Evolutionary conservation across 2,888 invertebrate species (phyloP).

Genomic region (Andrena fulva): DNA sequence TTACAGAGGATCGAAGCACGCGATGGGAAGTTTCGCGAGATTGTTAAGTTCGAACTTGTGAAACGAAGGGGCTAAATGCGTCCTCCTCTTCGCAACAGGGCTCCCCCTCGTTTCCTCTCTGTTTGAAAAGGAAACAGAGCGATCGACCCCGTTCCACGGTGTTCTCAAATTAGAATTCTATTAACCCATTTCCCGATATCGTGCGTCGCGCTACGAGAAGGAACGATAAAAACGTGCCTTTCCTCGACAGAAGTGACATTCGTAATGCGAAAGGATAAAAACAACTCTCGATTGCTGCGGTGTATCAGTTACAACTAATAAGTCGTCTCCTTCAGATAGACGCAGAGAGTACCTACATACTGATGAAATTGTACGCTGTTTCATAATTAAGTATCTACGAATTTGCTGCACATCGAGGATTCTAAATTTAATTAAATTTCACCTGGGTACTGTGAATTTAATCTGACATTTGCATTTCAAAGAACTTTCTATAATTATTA

Average conservation of each 20-base stretch:
- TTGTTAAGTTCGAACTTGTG: slow-evolving; percentile 59
- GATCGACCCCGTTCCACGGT: slow-evolving; percentile 31
- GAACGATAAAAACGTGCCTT: slow-evolving; percentile 54
- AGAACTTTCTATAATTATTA: neutral
- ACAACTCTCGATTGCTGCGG: slow-evolving; percentile 53
- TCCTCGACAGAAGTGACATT: slow-evolving; percentile 11
- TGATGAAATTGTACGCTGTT: neutral
- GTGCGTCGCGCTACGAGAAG: slow-evolving; percentile 55
- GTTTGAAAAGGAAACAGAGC: slow-evolving; percentile 31
- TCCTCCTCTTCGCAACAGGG: slow-evolving; percentile 44
- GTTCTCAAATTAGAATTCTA: slow-evolving; percentile 67
- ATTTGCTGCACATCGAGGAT: neutral
- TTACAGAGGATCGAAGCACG: slow-evolving; percentile 64
- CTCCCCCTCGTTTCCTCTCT: neutral
- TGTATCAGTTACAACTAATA: neutral
- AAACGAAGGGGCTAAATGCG: slow-evolving; percentile 65
- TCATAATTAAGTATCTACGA: neutral
- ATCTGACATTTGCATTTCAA: neutral
- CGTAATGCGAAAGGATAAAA: neutral
- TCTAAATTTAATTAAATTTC: neutral
- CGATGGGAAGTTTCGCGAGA: slow-evolving; percentile 67
- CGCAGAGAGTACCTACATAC: neutral
- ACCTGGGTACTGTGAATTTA: neutral
- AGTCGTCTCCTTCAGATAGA: neutral
- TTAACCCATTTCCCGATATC: slow-evolving; percentile 61